Conservation (phyloP, 2,888 invertebrate species). For the Drosophila siamana region DNA sequence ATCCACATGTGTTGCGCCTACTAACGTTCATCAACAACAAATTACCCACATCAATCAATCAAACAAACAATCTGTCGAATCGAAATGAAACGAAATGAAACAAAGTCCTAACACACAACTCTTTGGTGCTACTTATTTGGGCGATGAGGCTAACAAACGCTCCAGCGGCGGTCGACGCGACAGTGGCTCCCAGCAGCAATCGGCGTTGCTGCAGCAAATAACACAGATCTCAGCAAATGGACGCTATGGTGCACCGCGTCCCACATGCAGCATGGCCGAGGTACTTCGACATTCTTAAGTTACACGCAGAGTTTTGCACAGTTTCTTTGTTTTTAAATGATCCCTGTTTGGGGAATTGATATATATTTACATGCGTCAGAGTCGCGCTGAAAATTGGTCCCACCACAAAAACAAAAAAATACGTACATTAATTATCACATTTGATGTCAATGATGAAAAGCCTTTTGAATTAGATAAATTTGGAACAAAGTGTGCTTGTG, state of each 20-base stretch:
- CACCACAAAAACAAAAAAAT: not conserved
- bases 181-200: constrained; percentile 46
- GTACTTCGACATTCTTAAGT: constrained; percentile 83
- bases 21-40: constrained; percentile 60
- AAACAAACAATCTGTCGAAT: constrained; percentile 7
- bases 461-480: not conserved
- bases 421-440: not conserved
- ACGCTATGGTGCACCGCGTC: constrained; percentile 88
- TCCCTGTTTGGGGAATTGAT: not conserved
- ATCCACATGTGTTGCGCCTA: constrained; percentile 70
- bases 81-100: too few species aligned
- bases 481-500: constrained; percentile 40
- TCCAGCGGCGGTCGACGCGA: constrained; percentile 46
- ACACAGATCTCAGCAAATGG: constrained; percentile 86
- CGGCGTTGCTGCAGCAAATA: constrained; percentile 74
- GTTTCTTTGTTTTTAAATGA: too few species aligned
- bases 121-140: constrained; percentile 85
- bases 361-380: not conserved
- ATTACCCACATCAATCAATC: constrained; percentile 38
- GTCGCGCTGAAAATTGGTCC: too few species aligned
- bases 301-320: not conserved
- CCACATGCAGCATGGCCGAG: constrained; percentile 89
- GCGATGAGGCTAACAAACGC: constrained; percentile 79
- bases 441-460: not conserved
- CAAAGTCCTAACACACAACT: constrained; percentile 85